Evolutionary conservation across 1,140 invertebrate genomes (phyloP).

Genomic region (Coptotermes formosanus): DNA sequence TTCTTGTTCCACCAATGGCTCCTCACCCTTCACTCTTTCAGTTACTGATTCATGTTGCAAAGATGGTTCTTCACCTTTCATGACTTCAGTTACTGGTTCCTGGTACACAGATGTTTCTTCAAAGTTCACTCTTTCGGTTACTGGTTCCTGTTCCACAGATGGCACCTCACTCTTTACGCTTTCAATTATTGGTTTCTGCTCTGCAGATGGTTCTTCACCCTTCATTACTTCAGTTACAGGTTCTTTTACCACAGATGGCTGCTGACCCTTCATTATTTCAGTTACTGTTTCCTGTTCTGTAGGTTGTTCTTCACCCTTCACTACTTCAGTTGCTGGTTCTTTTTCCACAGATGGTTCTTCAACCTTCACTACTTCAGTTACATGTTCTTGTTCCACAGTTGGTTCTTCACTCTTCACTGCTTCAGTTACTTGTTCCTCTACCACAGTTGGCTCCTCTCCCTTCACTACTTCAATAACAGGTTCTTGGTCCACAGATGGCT

Average conservation of each 20-base stretch:
- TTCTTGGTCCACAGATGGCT: not conserved
- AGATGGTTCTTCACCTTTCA: too few species aligned
- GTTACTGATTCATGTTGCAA: not conserved
- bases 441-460: not conserved
- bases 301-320: not conserved
- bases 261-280: not conserved
- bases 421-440: not conserved
- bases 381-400: not conserved
- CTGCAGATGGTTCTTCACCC: not conserved
- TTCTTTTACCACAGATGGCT: not conserved
- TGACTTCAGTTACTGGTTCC: not conserved
- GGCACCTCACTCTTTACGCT: not conserved
- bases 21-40: not conserved
- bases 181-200: not conserved
- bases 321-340: not conserved
- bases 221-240: not conserved
- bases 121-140: not conserved
- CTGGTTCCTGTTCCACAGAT: slow-evolving; percentile 3
- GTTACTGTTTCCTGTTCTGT: not conserved
- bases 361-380: not conserved
- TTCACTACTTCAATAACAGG: not conserved
- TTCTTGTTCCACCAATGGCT: slow-evolving; percentile 22
- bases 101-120: not conserved
- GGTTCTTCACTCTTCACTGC: not conserved
- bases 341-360: not conserved